Base-by-base conservation (phyloP, 37 sponge, comb jelly and placozoan species). In the Cliona cf. orientalis region DNA sequence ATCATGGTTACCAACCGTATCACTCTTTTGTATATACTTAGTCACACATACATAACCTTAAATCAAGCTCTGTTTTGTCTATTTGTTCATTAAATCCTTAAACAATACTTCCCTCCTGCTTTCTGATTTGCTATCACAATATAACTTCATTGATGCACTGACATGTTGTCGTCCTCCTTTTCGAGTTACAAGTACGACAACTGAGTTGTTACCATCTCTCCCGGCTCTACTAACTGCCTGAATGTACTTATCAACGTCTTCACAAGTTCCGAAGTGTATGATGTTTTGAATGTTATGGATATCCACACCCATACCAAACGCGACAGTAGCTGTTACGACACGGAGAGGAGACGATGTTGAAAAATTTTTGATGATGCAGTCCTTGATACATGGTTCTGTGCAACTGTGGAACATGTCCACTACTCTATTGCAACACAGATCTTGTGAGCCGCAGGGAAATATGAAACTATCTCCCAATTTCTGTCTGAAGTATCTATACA, bases 341-440 rank as follows among this genome's bases (percentile, higher is more conserved):
- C 82, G 59, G 4, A 81, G 62, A 57, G 2, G 4, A 59, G 71
- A 49, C 21, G 49, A 61, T 5, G 26, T 23, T 34, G 53, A 40
- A 42, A 79, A 65, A 23, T 32, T 22, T 17, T 35, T 31, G 25
- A 79, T 29, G 21, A 79, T 66, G 9, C 6, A 22, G 7, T 79
- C 79, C 32, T 79, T 79, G 5, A 79, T 58, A 55, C 41, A 42
- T 32, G 55, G 7, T 42, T 79, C 63, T 45, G 79, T 79, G 35
- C 79, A 79, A 49, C 79, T 79, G 28, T 39, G 62, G 32, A 29
- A 79, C 79, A 79, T 79, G 19, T 79, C 79, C 5, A 79, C 68
- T 3, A 79, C 25, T 25, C 79, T 61, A 14, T 14, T 49, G 14
- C 53, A 9, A 49, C 53, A 49, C 14, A 49, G 14, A 49, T 49